These are phyloP conservation scores for Melanargia galathea DNA, from an alignment of 2,888 invertebrate species.

Conservation along the genomic window DNA sequence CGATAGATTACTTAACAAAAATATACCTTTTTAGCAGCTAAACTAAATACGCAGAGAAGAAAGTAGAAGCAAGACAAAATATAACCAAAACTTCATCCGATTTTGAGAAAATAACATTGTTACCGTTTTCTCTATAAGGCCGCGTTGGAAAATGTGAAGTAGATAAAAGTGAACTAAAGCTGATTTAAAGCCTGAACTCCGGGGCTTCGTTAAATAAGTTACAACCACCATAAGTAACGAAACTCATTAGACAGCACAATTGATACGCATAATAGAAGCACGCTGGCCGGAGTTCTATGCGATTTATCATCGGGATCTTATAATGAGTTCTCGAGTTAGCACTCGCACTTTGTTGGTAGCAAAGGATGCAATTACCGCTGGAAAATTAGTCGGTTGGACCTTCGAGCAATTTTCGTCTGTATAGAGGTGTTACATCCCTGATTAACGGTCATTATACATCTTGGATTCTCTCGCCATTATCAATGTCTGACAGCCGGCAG, in stretches of 20 bases:
- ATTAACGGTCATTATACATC: conserved; percentile 32
- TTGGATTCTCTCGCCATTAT: conserved; percentile 21
- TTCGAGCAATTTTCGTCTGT: conserved; percentile 37
- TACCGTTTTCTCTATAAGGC: neutral
- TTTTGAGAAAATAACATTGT: neutral
- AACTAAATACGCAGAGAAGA: too few species aligned
- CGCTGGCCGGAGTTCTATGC: conserved; percentile 27
- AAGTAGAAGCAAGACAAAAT: neutral
- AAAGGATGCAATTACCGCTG: conserved; percentile 46
- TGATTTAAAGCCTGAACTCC: conserved; percentile 8
- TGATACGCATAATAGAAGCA: conserved; percentile 38
- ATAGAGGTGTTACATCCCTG: conserved; percentile 28
- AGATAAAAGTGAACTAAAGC: neutral
- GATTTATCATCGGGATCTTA: conserved; percentile 44
- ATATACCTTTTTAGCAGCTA: too few species aligned
- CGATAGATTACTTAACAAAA: too few species aligned
- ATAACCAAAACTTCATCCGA: neutral
- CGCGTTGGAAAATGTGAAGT: neutral
- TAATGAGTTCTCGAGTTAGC: conserved; percentile 45
- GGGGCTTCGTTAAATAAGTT: conserved; percentile 30
- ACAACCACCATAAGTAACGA: conserved; percentile 33
- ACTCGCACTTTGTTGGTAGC: conserved; percentile 38
- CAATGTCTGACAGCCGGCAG: conserved; percentile 26
- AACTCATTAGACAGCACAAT: conserved; percentile 40
- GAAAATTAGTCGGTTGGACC: conserved; percentile 42